phyloP scores from a whole-genome alignment of 2,797 vertebrate species.

The Chaetophractus vellerosus region DNA sequence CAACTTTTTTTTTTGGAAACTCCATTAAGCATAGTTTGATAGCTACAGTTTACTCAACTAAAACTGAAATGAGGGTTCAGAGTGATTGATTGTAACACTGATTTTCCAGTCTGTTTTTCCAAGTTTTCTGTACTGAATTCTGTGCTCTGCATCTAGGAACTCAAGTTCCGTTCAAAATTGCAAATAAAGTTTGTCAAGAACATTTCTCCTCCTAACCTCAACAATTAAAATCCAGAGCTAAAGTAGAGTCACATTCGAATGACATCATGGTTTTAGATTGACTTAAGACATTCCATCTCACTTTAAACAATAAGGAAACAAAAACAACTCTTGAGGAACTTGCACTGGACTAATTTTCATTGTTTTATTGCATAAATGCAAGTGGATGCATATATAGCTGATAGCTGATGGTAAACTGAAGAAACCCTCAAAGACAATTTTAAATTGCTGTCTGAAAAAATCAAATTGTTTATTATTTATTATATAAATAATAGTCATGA shows the following conservation, averaged over 20 bases:
- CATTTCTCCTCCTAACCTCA: background rate
- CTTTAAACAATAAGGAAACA: conserved; percentile 29
- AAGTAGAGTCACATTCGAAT: background rate
- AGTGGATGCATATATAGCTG: background rate
- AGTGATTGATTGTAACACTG: background rate
- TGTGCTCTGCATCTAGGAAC: background rate
- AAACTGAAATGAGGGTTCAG: background rate
- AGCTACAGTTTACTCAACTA: background rate
- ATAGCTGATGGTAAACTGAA: background rate
- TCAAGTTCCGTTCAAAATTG: conserved; percentile 11
- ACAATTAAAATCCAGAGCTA: background rate
- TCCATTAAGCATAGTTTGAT: background rate
- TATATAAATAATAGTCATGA: background rate
- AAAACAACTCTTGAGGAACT: background rate
- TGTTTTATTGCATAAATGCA: background rate
- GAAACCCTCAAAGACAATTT: background rate
- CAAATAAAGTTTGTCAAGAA: background rate
- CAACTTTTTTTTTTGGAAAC: background rate
- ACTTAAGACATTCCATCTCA: background rate
- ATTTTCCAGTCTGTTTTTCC: background rate
- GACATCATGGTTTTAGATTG: conserved; percentile 8
- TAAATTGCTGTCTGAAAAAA: background rate
- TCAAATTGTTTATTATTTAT: conserved; percentile 1
- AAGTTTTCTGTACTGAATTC: background rate
- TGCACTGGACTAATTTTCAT: background rate